phyloP scores from a whole-genome alignment of 2,888 invertebrate genomes.

The Hydropsyche betteni region DNA sequence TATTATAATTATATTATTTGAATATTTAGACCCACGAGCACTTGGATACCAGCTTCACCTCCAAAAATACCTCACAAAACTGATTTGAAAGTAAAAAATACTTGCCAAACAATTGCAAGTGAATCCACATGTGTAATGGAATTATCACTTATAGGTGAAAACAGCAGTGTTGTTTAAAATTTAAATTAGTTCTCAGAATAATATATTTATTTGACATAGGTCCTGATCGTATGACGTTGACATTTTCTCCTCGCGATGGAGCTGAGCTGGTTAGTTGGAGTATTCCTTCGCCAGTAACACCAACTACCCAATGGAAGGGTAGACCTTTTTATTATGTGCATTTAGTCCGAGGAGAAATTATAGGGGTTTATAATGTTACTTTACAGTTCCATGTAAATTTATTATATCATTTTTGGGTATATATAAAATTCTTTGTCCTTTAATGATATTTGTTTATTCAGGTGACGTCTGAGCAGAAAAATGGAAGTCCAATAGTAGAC shows the following conservation, averaged over 20 bases:
- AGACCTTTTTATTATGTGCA: conserved; percentile 46
- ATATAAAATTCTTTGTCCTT: not conserved
- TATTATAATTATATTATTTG: not conserved
- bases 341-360: conserved; percentile 41
- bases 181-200: not conserved
- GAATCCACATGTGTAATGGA: not conserved
- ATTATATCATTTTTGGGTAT: not conserved
- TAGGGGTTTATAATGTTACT: not conserved
- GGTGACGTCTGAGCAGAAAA: conserved; percentile 6
- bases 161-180: not conserved
- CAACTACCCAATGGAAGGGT: conserved; percentile 43
- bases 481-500: conserved; percentile 53
- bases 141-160: conserved; percentile 14
- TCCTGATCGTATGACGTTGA: conserved; percentile 46
- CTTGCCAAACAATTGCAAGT: not conserved
- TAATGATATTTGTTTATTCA: conserved; percentile 4
- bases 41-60: conserved; percentile 34
- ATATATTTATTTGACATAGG: conserved; percentile 35
- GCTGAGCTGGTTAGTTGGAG: conserved; percentile 42
- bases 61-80: conserved; percentile 8
- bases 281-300: conserved; percentile 35
- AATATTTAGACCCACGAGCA: conserved; percentile 36
- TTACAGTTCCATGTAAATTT: conserved; percentile 3
- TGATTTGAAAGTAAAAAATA: not conserved
- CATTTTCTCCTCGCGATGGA: conserved; percentile 44